phyloP scores from a whole-genome alignment of 2,113 vertebrate species.

The Limnothrissa miodon region DNA sequence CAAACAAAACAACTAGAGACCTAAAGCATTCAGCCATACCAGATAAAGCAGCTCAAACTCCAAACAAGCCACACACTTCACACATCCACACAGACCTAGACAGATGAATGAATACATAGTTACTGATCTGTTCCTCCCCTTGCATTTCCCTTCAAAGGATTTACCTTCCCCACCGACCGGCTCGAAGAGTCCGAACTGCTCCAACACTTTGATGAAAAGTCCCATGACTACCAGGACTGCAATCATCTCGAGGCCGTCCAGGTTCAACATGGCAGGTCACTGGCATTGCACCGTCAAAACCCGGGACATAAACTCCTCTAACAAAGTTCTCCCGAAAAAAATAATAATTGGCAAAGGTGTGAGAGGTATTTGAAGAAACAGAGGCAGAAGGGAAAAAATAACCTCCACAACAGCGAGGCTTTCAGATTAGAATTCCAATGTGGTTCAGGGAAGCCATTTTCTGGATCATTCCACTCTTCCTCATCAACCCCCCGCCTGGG shows the following conservation, averaged over 20 bases:
- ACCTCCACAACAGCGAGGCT: neutral
- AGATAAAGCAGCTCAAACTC: neutral
- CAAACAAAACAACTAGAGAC: neutral
- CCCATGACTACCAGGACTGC: constrained; percentile 93
- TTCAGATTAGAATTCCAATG: neutral
- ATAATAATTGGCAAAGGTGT: neutral
- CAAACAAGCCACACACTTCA: neutral
- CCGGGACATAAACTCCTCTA: constrained; percentile 18
- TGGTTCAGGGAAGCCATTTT: neutral
- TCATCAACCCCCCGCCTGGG: constrained; percentile 1
- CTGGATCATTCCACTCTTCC: neutral
- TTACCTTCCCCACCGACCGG: constrained; percentile 92
- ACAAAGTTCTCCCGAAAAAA: constrained; percentile 3
- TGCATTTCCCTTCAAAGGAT: neutral
- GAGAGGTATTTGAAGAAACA: neutral
- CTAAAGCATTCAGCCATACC: neutral
- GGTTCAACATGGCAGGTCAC: constrained; percentile 78
- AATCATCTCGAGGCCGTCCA: constrained; percentile 96
- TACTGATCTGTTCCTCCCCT: neutral
- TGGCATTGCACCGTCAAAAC: constrained; percentile 54
- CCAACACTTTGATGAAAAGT: constrained; percentile 95
- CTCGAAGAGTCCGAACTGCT: constrained; percentile 97
- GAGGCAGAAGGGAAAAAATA: neutral
- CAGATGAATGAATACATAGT: neutral
- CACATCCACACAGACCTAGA: constrained; percentile 3